Evolutionary conservation across 2,888 invertebrate genomes (phyloP), one percentile per base, ranked within the genome.

Genomic region (Amblyjoppa fuscipennis): DNA sequence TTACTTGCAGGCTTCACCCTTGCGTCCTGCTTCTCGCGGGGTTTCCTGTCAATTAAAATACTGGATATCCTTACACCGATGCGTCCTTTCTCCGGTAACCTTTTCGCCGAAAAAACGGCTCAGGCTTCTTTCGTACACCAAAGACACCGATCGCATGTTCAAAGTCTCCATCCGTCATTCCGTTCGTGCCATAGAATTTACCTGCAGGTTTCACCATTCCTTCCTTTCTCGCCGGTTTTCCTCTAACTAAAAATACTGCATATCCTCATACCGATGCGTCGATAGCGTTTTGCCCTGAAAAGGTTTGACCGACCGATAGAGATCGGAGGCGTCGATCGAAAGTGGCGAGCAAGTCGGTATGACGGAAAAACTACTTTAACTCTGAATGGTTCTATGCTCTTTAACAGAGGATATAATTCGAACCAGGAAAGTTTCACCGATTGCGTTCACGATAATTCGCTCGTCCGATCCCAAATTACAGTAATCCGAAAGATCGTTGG

Each of bases 401-500:
- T 56, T 25, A 11, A 56, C 25, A 4, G 4, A 41, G 11, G 20
- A 28, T 11, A 28, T 59, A 9, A 28, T 59, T 59, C 28, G 13
- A 6, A 4, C 28, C 28, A 11, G 25, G 9, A 11, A 9, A 59
- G 25, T 59, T 74, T n/a, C 51, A 34, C 45, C 31, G 56, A 53
- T 9, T 49, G 28, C 70, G 31, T 28, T 45, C 13, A 51, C 76
- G 31, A 77, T 84, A 81, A 76, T 76, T 73, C 59, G 77, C 64
- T 49, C 38, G 38, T 56, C 68, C 66, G 53, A 68, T 77, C 51
- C 61, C 49, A 81, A 84, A 81, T 77, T 81, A 81, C 68, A 78
- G 81, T 81, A 81, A 84, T 84, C 61, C 68, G 13, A 77, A 77
- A 51, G 76, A 84, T 81, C 80, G 80, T 38, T 59, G 61, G 68